A percentile compares a stretch with the other conserved stretches of the same genome.
These are phyloP conservation scores for Melitaea athalia DNA, from an alignment of 2,888 invertebrate species.

Conservation along the genomic window DNA sequence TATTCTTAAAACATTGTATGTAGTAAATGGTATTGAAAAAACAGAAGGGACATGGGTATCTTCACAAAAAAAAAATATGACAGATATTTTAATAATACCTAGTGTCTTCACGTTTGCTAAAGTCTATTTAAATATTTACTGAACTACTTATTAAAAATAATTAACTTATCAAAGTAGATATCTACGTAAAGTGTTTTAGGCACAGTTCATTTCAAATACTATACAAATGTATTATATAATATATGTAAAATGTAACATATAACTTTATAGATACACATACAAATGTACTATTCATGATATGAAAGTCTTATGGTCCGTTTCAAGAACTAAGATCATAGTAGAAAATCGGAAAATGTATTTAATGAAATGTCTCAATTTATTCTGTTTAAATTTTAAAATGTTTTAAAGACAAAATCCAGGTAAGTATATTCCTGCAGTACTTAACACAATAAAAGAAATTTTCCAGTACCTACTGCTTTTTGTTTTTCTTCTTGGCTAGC, in stretches of 20 bases:
- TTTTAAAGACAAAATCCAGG: too few relatives aligned
- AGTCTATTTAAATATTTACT: neutral
- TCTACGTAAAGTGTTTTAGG: neutral
- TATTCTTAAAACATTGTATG: too few relatives aligned
- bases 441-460: too few relatives aligned
- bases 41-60: neutral
- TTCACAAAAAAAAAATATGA: neutral
- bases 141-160: neutral
- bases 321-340: neutral
- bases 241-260: too few relatives aligned
- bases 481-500: too few relatives aligned
- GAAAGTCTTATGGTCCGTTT: neutral
- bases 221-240: too few relatives aligned
- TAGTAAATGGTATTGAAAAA: neutral
- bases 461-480: too few relatives aligned
- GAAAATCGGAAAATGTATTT: too few relatives aligned
- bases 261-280: too few relatives aligned
- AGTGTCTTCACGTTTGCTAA: neutral
- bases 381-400: too few relatives aligned
- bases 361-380: too few relatives aligned
- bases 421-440: too few relatives aligned
- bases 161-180: neutral
- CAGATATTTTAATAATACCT: neutral
- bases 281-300: neutral
- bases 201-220: neutral